A percentile compares a stretch with the other conserved stretches of the same genome.
Evolutionary conservation across 2,888 invertebrate genomes (phyloP).

Genomic region (Coleophora deauratella): DNA sequence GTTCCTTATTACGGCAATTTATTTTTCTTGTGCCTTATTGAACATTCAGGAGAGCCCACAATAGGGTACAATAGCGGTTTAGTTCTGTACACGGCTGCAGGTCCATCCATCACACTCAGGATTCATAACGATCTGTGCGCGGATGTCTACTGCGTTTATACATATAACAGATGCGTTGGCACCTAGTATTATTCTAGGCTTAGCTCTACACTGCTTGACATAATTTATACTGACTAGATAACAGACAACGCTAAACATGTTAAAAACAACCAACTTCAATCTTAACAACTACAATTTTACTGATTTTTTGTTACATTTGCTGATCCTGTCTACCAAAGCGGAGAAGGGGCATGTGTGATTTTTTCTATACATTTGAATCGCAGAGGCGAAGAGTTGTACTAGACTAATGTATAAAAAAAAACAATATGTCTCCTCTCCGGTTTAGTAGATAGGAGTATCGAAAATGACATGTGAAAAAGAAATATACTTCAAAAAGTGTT

Average conservation of each 20-base stretch:
- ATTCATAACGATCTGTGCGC: slow-evolving; percentile 57
- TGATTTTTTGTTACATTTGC: no score
- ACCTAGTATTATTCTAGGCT: slow-evolving; percentile 31
- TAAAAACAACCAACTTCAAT: no score
- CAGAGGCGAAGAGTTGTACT: slow-evolving; percentile 35
- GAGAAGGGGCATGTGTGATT: no score
- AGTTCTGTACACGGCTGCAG: slow-evolving; percentile 13
- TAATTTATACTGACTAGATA: slow-evolving; percentile 30
- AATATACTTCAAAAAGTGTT: slow-evolving; percentile 1
- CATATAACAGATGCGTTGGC: slow-evolving; percentile 38
- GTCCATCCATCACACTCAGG: slow-evolving; percentile 60
- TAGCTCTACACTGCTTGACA: slow-evolving; percentile 26
- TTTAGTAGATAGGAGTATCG: no score
- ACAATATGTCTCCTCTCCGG: no score
- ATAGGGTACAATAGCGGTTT: neutral
- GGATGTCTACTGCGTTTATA: slow-evolving; percentile 44
- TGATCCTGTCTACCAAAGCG: no score
- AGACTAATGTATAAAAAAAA: slow-evolving; percentile 15
- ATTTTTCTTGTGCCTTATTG: no score
- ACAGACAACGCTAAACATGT: no score
- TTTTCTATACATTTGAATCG: no score
- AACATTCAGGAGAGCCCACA: neutral
- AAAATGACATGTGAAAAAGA: no score
- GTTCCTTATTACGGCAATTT: no score
- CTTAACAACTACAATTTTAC: no score